These are phyloP conservation scores for Trissonchulus latispiculum DNA, from an alignment of 2,888 invertebrate genomes.

Conservation along the genomic window DNA sequence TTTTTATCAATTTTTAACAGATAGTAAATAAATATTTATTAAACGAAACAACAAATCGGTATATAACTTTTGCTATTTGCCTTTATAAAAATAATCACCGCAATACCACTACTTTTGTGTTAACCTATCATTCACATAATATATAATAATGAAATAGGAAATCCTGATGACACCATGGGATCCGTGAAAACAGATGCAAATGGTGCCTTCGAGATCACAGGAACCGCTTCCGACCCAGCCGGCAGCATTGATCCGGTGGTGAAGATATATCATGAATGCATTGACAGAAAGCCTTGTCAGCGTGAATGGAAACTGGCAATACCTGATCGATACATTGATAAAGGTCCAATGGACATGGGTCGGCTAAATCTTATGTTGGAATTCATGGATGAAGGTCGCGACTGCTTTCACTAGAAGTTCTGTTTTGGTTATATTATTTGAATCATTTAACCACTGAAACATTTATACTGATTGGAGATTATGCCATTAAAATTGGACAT, in stretches of 20 bases:
- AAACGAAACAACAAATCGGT: no score
- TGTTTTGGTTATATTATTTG: no score
- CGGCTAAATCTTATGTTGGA: background rate
- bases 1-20: no score
- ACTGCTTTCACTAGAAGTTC: constrained; percentile 1
- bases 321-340: background rate
- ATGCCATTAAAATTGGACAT: no score
- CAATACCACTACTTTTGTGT: no score
- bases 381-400: background rate
- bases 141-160: no score
- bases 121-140: no score
- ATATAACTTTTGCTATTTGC: no score
- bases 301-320: background rate
- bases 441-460: no score
- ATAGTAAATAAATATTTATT: no score
- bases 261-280: constrained; percentile 4
- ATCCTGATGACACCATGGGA: background rate
- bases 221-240: background rate
- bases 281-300: background rate
- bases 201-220: background rate
- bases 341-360: background rate
- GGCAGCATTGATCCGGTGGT: background rate
- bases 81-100: no score
- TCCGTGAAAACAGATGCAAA: background rate
- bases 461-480: no score